Evolutionary conservation across 2,888 invertebrate genomes (phyloP).

Genomic region (Teleiodes luculella): DNA sequence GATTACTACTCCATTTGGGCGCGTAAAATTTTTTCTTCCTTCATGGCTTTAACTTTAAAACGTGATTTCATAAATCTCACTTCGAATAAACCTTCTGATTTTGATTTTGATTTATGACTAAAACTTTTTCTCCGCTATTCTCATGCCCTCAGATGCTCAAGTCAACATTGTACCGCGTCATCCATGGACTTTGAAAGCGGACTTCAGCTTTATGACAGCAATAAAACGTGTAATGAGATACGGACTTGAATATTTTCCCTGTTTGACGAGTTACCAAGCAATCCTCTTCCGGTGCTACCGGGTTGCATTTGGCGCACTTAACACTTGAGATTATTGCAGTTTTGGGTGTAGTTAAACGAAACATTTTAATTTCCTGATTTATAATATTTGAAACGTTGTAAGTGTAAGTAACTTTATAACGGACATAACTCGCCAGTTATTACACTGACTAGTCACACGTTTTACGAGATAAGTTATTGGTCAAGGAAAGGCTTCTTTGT

Average conservation of each 20-base stretch:
- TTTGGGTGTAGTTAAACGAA: background rate
- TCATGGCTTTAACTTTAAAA: too few species aligned
- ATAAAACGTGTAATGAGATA: constrained; percentile 27
- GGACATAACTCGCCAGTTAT: constrained; percentile 9
- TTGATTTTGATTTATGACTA: too few species aligned
- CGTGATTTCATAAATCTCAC: too few species aligned
- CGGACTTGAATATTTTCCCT: constrained; percentile 24
- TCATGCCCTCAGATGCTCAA: background rate
- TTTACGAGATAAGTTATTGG: too few species aligned
- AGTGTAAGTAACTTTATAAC: constrained; percentile 10
- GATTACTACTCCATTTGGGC: too few species aligned
- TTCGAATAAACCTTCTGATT: too few species aligned
- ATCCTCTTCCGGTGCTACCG: constrained; percentile 22
- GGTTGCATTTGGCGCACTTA: background rate
- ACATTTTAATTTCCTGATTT: background rate
- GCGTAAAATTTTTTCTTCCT: too few species aligned
- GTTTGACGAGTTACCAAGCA: constrained; percentile 19
- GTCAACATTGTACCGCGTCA: constrained; percentile 14
- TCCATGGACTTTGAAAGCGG: constrained; percentile 21
- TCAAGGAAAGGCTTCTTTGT: too few species aligned
- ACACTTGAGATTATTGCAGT: background rate
- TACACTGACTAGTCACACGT: background rate
- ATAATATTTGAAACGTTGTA: too few species aligned
- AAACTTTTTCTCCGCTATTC: background rate
- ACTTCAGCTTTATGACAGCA: constrained; percentile 17